These are phyloP conservation scores for Escarpia spicata DNA, from an alignment of 2,888 invertebrate genomes.

Conservation along the genomic window DNA sequence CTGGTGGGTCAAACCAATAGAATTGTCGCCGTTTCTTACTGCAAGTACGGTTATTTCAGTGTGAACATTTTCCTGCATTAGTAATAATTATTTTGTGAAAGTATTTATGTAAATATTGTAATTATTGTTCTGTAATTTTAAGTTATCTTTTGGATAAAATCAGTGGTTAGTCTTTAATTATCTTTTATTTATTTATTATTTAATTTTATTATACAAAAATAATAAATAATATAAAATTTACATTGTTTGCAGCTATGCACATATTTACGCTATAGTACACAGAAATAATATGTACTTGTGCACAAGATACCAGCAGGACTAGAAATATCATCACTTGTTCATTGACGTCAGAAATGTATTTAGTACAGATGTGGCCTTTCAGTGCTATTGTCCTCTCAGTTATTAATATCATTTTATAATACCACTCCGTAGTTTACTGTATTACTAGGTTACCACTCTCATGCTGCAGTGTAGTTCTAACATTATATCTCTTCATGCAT, in stretches of 20 bases:
- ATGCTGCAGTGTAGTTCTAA: background rate
- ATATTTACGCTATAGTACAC: background rate
- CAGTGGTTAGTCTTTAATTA: too few relatives aligned
- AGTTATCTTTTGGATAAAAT: too few relatives aligned
- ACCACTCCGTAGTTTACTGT: background rate
- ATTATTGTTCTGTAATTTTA: too few relatives aligned
- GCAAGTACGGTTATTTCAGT: too few relatives aligned
- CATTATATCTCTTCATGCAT: background rate
- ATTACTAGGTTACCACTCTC: background rate
- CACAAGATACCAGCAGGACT: background rate
- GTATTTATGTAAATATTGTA: too few relatives aligned
- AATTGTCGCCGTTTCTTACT: too few relatives aligned
- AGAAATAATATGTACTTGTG: background rate
- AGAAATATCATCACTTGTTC: background rate
- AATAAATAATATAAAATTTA: too few relatives aligned
- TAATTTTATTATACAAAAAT: too few relatives aligned
- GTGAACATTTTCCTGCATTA: too few relatives aligned
- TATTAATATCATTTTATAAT: background rate
- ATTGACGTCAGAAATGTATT: background rate
- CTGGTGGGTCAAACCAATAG: background rate
- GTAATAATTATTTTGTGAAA: too few relatives aligned
- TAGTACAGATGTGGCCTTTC: background rate
- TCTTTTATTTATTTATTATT: too few relatives aligned
- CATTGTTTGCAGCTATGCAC: too few relatives aligned
- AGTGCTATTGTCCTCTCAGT: background rate